Conservation (phyloP, 2,113 vertebrate species). For the Dissostichus mawsoni region DNA sequence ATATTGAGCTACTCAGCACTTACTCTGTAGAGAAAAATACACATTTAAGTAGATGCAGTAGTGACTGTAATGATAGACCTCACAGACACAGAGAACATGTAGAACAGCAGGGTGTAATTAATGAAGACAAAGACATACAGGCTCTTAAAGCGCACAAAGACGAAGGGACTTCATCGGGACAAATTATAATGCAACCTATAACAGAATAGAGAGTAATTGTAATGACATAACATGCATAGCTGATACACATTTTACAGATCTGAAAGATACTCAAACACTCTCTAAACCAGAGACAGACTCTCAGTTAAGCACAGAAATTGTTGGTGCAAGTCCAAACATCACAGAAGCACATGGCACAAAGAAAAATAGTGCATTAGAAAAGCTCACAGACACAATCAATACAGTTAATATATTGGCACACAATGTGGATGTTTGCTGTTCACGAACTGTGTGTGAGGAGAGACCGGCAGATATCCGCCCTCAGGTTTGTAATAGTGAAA, state of each 20-base stretch:
- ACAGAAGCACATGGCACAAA: constrained; percentile 16
- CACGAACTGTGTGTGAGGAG: constrained; percentile 8
- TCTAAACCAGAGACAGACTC: background rate
- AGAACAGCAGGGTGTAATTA: background rate
- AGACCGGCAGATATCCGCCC: constrained; percentile 25
- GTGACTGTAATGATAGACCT: background rate
- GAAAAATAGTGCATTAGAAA: constrained; percentile 3
- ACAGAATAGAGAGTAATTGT: background rate
- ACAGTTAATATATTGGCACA: background rate
- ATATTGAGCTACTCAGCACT: background rate
- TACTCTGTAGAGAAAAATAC: background rate
- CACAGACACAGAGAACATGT: background rate
- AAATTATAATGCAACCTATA: background rate
- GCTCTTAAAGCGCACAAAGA: background rate
- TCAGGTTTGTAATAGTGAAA: constrained; percentile 22
- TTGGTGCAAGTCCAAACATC: constrained; percentile 11
- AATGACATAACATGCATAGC: background rate
- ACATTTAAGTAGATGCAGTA: constrained; percentile 2
- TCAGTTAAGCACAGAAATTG: background rate
- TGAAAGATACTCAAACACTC: background rate
- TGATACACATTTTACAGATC: background rate
- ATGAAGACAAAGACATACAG: background rate
- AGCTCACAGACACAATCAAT: background rate
- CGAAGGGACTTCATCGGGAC: background rate
- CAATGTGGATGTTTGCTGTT: constrained; percentile 16